These are phyloP conservation scores for Drosophila pallidifrons DNA, from an alignment of 1,140 invertebrate genomes.

Conservation along the genomic window DNA sequence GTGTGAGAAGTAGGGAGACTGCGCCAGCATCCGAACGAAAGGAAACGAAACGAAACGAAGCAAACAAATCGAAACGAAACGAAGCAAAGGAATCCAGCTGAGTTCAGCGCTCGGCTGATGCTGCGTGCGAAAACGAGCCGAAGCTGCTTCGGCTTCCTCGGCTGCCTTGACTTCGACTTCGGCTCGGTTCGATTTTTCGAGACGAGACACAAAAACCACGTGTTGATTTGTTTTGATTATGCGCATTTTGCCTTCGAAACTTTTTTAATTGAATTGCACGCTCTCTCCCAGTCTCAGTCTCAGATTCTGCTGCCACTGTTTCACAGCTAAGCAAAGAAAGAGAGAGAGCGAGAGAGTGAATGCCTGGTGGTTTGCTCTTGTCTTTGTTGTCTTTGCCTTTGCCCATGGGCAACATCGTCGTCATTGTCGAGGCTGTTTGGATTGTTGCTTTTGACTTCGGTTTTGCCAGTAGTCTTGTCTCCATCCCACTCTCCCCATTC, in stretches of 20 bases:
- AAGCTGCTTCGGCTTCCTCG: neutral
- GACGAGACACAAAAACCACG: slow-evolving; percentile 75
- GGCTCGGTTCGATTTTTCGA: slow-evolving; percentile 28
- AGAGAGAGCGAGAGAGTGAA: neutral
- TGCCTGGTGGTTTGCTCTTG: neutral
- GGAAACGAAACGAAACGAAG: too few relatives aligned
- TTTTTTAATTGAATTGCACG: slow-evolving; percentile 67
- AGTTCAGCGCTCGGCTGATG: slow-evolving; percentile 21
- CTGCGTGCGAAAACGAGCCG: neutral
- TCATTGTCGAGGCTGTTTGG: slow-evolving; percentile 36
- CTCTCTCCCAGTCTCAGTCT: neutral
- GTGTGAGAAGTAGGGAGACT: too few relatives aligned
- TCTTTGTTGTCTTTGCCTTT: slow-evolving; percentile 11
- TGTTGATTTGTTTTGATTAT: slow-evolving; percentile 85
- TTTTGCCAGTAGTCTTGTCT: slow-evolving; percentile 15
- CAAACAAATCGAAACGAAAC: too few relatives aligned
- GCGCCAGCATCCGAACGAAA: too few relatives aligned
- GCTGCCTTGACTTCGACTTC: neutral
- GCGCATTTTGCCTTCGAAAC: slow-evolving; percentile 74
- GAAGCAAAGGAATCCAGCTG: neutral
- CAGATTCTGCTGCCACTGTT: neutral
- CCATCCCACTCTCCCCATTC: slow-evolving; percentile 18
- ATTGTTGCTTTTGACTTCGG: slow-evolving; percentile 39
- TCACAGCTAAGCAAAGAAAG: neutral
- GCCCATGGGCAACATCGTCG: slow-evolving; percentile 28